Evolutionary conservation across 1,140 invertebrate species (phyloP), one percentile per base, ranked within the genome.

Genomic region (Aradophagus sp.): DNA sequence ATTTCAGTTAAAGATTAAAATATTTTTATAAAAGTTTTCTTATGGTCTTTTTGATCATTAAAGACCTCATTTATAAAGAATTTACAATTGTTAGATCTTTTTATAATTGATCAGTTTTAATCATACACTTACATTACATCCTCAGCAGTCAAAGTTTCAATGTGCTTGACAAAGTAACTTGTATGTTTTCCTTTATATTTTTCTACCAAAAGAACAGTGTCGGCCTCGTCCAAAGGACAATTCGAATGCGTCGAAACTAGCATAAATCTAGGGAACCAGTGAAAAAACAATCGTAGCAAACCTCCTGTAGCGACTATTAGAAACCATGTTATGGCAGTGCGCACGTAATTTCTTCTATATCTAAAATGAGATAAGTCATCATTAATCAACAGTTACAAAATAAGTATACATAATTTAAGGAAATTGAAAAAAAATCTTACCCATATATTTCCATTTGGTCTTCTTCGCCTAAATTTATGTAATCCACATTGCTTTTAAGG

Each of bases 401-500:
- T n/a, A n/a, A 23, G 20, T 23, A 23, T 23, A 8, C 8, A 7
- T 15, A 32, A 39, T 36, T 16, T 15, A 15, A 29, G 12, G 15
- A 35, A 48, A 20, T 8, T 23, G 11, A 53, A 36, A 45, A 55
- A 56, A n/a, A n/a, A n/a, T n/a, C 67, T 45, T 76, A 86, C 84
- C 84, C 84, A 72, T 85, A 84, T 74, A 84, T 86, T 82, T 88
- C 88, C 91, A 92, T 92, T 76, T 92, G 89, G 76, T 92, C 91
- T 71, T 92, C 90, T 80, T 90, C 87, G 32, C 87, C 88, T 44
- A 83, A 82, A 76, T 92, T 92, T 53, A 92, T 80, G 66, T 87
- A 88, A 66, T 89, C 87, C 26, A 86, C 81, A 14, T 84, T 83
- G 76, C 80, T 82, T 19, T 86, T 86, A 1, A 83, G 68, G 38